Conservation (phyloP, 2,113 vertebrate genomes). For the Ammodytes dubius region DNA sequence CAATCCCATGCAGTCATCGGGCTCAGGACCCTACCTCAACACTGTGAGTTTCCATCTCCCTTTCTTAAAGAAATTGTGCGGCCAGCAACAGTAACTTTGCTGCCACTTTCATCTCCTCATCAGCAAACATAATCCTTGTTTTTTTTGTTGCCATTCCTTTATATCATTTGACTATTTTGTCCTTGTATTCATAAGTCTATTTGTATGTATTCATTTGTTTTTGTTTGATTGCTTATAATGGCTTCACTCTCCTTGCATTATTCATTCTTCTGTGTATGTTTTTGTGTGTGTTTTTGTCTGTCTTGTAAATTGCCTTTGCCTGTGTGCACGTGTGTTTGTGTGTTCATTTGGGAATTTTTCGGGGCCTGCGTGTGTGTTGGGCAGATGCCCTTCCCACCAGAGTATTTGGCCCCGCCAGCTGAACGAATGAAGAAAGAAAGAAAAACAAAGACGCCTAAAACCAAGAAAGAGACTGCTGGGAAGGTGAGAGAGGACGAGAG, state of each 20-base stretch:
- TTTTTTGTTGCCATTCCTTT: constrained; percentile 65
- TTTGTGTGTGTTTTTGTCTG: constrained; percentile 58
- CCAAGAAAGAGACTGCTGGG: constrained; percentile 85
- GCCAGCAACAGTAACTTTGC: constrained; percentile 31
- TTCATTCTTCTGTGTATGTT: constrained; percentile 69
- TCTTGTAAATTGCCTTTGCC: constrained; percentile 43
- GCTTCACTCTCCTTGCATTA: constrained; percentile 67
- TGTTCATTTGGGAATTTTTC: constrained; percentile 65
- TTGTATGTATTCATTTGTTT: constrained; percentile 52
- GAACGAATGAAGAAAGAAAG: constrained; percentile 88
- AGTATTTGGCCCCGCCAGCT: constrained; percentile 88
- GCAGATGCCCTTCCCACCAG: constrained; percentile 89
- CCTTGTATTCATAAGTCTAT: constrained; percentile 61
- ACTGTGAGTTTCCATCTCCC: constrained; percentile 76
- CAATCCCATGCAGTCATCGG: constrained; percentile 77
- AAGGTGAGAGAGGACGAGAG: constrained; percentile 85
- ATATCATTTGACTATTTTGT: constrained; percentile 47
- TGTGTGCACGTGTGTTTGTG: constrained; percentile 59
- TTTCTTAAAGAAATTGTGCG: background rate
- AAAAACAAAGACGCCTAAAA: constrained; percentile 87
- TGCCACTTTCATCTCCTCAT: constrained; percentile 50
- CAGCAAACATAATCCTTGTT: constrained; percentile 51
- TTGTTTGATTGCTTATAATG: constrained; percentile 44
- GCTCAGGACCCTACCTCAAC: constrained; percentile 82
- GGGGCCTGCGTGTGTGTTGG: constrained; percentile 72